Evolutionary conservation across 35 echinoderm and acorn worm genomes (phyloP), one percentile per base, ranked within the genome.

Genomic region (Heliocidaris tuberculata): DNA sequence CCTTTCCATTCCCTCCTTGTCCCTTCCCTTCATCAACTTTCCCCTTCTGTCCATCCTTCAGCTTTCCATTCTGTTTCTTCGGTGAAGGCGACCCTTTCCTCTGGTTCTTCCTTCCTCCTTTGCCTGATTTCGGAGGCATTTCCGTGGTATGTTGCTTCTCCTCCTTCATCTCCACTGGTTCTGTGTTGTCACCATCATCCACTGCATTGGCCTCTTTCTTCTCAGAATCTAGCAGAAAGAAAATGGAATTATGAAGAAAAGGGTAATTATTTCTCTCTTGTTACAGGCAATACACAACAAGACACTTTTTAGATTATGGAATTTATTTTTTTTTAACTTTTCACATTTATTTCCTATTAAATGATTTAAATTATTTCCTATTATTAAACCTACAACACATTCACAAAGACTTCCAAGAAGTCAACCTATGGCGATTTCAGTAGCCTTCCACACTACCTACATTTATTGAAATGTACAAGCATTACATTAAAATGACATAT

Each of bases 261-360:
- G 49, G 21, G 4, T 9, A 95, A 27, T 88, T 31, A 94, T 21
- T 86, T 31, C 31, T 11, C 3, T 60, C 2, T 32, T 31, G 49
- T 86, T 4, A 94, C 56, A 94, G 56, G 65, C 60, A 94, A 94
- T 60, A 86, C 29, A 94, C 59, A 94, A 5, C 85, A n/a, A 16
- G 24, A 42, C 35, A 42, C 35, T 42, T 42, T 42, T 42, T 42
- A 42, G 3, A 42, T 42, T 3, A 42, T 42, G 35, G 35, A 42
- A 42, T 3, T 42, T 1, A 42, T 42, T 42, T 42, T 1, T 42
- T 42, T 42, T 42, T 3, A 42, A 42, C 3, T 1, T 42, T 42
- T 42, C 35, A 42, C 35, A 42, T 1, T 42, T 3, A 1, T 42
- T 42, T 42, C 35, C 35, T 42, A 42, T 42, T 1, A 42, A 42